A percentile compares a stretch with the other conserved stretches of the same genome.
phyloP scores from a whole-genome alignment of 2,113 vertebrate genomes.

The Hylia prasina region DNA sequence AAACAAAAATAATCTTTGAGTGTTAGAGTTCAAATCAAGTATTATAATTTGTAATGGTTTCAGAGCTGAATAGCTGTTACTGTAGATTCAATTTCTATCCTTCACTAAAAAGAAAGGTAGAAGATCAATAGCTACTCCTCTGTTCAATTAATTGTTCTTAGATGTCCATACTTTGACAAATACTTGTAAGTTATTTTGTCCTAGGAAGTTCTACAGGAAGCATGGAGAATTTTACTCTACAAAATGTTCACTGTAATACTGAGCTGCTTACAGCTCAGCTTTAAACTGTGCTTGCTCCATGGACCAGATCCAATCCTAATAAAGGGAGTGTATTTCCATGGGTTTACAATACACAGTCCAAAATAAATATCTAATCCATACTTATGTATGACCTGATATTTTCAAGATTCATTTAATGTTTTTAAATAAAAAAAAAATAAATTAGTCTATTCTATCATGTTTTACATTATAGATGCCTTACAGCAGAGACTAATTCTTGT shows the following conservation, averaged over 20 bases:
- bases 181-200: neutral
- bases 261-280: neutral
- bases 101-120: neutral
- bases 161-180: neutral
- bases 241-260: neutral
- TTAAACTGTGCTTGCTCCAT: neutral
- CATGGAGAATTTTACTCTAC: neutral
- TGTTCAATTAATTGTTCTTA: neutral
- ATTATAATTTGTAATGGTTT: neutral
- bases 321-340: neutral
- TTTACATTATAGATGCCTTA: neutral
- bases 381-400: neutral
- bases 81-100: neutral
- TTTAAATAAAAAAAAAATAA: neutral
- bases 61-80: neutral
- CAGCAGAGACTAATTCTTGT: neutral
- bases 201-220: neutral
- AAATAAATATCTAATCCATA: neutral
- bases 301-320: neutral
- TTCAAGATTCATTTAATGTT: neutral
- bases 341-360: neutral
- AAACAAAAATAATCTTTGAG: neutral
- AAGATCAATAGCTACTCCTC: neutral
- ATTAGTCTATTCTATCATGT: neutral
- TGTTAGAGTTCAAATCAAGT: neutral